Base-by-base conservation (phyloP, 2,888 invertebrate genomes). In the Tuta absoluta region DNA sequence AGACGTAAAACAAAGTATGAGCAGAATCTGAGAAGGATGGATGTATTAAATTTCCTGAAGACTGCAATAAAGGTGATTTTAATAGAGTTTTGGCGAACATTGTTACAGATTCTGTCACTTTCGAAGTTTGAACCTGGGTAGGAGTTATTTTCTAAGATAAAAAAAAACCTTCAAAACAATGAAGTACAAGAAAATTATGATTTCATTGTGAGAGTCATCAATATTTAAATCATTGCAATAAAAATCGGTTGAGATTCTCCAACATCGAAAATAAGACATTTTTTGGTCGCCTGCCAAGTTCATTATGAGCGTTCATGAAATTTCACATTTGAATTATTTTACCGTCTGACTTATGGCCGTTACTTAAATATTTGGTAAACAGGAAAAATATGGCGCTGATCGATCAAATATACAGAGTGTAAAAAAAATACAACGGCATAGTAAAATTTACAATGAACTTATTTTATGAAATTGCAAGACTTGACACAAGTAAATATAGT, bases 311-410 rank as follows among this genome's bases (percentile, higher is more conserved):
- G 91, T 91, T 91, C 91, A 90, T 91, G 91, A 91, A 91, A 89
- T 91, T 91, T 91, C 89, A 90, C 91, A 91, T 91, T 91, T 91
- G 91, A 91, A 91, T 91, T 91, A 91, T 91, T 91, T 91, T 91
- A 91, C 90, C 89, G 89, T 86, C 91, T 89, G 91, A 91, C 87
- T 91, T 91, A 91, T 91, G 85, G 88, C 87, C 83, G 90, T 91
- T 91, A 91, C 91, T 91, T 91, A 90, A 91, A 91, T 91, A 91
- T 91, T 91, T 90, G 89, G 91, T 91, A 91, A 91, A 91, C 90
- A 90, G 88, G 87, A 91, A 91, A 91, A 91, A 91, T 91, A 91
- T 90, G 85, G 87, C 80, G 82, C 85, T 85, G 89, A 90, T 91
- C 89, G 89, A 91, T 91, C 91, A 90, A 87, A 87, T 90, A 87